These are phyloP conservation scores for Leptinotarsa texana DNA, from an alignment of 1,140 invertebrate genomes.

Conservation along the genomic window DNA sequence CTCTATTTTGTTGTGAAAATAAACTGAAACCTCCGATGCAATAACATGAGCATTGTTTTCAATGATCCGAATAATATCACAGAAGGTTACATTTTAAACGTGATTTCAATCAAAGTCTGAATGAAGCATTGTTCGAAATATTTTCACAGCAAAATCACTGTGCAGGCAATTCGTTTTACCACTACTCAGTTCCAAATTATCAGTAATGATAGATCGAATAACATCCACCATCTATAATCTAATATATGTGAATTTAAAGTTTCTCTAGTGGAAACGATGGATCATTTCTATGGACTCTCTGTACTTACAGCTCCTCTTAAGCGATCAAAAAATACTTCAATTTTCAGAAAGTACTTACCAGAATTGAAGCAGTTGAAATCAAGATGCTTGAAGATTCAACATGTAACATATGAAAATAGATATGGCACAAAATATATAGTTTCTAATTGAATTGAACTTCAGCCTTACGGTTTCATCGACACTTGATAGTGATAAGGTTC, in stretches of 20 bases:
- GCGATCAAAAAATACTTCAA: not conserved
- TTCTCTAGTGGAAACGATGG: conserved; percentile 26
- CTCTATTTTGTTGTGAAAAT: conserved; percentile 43
- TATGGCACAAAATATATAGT: not conserved
- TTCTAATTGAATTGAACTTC: no score
- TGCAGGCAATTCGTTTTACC: conserved; percentile 43
- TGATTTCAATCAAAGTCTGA: not conserved
- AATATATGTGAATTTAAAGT: conserved; percentile 20
- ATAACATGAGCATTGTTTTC: no score
- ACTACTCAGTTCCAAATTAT: conserved; percentile 38
- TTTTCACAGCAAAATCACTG: conserved; percentile 41
- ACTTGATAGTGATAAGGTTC: no score
- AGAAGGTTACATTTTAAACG: not conserved
- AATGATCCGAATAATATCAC: no score
- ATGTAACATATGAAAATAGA: not conserved
- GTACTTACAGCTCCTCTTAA: not conserved
- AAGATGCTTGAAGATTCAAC: conserved; percentile 1
- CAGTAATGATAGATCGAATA: conserved; percentile 34
- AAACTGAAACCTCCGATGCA: conserved; percentile 6
- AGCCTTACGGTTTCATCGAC: no score
- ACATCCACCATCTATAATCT: conserved; percentile 34
- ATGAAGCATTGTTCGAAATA: conserved; percentile 20
- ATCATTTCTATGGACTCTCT: conserved; percentile 22
- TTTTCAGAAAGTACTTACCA: not conserved
- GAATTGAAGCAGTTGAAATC: not conserved